Percentiles rank a stretch among this genome's conserved stretches.
phyloP scores from a whole-genome alignment of 92 coral and sea anemone genomes.

The Palythoa heliodiscus region DNA sequence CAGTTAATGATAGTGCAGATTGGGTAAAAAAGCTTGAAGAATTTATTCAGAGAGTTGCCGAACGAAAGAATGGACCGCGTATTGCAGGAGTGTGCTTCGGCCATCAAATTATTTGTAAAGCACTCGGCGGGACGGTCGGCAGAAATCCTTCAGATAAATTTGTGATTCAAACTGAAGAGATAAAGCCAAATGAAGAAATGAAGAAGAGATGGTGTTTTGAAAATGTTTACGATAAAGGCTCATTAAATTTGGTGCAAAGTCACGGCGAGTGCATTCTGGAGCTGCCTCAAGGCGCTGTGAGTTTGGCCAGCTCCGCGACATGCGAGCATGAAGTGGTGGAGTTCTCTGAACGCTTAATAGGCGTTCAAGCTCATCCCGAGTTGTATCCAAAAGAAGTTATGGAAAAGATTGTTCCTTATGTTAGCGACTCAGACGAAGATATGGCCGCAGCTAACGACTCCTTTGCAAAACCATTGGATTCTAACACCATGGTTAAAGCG shows the following conservation, averaged over 20 bases:
- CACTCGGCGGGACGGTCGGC: slow-evolving; percentile 83
- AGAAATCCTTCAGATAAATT: slow-evolving; percentile 73
- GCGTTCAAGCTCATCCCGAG: slow-evolving; percentile 85
- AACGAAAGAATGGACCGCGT: slow-evolving; percentile 56
- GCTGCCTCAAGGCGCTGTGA: slow-evolving; percentile 68
- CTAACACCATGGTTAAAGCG: slow-evolving; percentile 37
- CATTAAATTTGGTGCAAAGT: slow-evolving; percentile 64
- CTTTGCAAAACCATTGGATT: slow-evolving; percentile 51
- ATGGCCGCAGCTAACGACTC: slow-evolving; percentile 41
- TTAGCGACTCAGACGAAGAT: slow-evolving; percentile 57
- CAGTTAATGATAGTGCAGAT: slow-evolving; percentile 66
- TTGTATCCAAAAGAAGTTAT: slow-evolving; percentile 58
- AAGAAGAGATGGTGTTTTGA: slow-evolving; percentile 32
- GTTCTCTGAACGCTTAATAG: slow-evolving; percentile 70
- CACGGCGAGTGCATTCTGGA: slow-evolving; percentile 81
- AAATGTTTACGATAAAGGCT: slow-evolving; percentile 60
- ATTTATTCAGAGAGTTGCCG: slow-evolving; percentile 51
- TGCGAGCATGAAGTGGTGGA: slow-evolving; percentile 81
- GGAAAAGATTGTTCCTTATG: slow-evolving; percentile 63
- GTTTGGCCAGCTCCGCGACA: slow-evolving; percentile 66
- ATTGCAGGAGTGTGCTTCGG: slow-evolving; percentile 89
- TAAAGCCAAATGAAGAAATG: slow-evolving; percentile 46
- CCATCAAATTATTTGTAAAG: slow-evolving; percentile 77
- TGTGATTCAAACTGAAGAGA: slow-evolving; percentile 67
- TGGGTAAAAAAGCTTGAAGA: slow-evolving; percentile 67